phyloP scores from a whole-genome alignment of 64 coral and sea anemone genomes.

The Montipora cactus region DNA sequence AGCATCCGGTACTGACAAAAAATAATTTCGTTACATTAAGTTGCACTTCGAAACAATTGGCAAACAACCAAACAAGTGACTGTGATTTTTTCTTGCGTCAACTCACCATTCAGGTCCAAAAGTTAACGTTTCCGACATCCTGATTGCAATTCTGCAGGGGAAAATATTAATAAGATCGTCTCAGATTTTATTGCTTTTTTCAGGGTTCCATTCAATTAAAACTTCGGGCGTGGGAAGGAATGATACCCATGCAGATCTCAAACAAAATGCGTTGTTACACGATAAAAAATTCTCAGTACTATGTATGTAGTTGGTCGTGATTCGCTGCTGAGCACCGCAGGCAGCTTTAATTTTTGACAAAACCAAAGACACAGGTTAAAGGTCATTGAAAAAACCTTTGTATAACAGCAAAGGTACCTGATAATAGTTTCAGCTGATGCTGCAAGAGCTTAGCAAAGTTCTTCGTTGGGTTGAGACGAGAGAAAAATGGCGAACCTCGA shows the following conservation, averaged over 20 bases:
- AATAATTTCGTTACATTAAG: not conserved
- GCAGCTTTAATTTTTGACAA: not conserved
- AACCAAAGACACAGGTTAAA: not conserved
- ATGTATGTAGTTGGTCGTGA: not conserved
- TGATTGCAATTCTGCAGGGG: conserved; percentile 14
- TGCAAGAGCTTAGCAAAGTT: conserved; percentile 39
- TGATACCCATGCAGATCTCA: not conserved
- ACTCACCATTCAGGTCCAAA: conserved; percentile 81
- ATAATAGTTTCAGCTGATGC: not conserved
- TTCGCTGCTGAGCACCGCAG: not conserved
- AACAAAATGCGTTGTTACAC: not conserved
- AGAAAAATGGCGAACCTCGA: conserved; percentile 58
- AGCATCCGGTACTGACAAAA: not conserved
- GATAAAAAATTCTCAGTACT: conserved; percentile 51
- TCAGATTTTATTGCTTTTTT: not conserved
- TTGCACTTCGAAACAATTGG: not conserved
- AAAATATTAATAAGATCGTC: not conserved
- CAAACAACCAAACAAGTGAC: not conserved
- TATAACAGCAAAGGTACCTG: not conserved
- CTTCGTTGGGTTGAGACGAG: conserved; percentile 18
- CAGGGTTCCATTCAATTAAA: not conserved
- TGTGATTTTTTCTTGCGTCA: not conserved
- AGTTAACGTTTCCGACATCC: conserved; percentile 78
- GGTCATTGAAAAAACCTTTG: not conserved
- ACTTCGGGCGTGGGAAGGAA: not conserved